phyloP scores from a whole-genome alignment of 1,140 invertebrate genomes.

The Sarcophaga peregrina region DNA sequence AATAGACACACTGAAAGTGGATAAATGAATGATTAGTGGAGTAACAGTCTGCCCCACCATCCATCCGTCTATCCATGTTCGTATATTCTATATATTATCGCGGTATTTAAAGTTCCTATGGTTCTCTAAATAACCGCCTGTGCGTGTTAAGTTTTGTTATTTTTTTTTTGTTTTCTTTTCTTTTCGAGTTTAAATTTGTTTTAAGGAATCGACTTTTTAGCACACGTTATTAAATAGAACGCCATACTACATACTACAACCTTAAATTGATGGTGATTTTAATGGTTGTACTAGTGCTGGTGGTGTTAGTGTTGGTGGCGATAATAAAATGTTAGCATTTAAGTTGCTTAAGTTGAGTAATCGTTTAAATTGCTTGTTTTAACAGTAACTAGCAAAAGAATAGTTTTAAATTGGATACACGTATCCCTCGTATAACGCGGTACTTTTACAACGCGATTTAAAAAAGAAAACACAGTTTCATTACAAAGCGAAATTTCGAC shows the following conservation, averaged over 20 bases:
- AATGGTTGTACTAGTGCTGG: too few species aligned
- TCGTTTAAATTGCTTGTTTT: slow-evolving; percentile 20
- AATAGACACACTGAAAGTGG: too few species aligned
- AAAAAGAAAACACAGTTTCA: too few species aligned
- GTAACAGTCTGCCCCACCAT: too few species aligned
- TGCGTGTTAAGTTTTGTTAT: slow-evolving; percentile 9
- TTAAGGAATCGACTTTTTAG: not conserved
- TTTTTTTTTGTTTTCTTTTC: not conserved
- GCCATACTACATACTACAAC: not conserved
- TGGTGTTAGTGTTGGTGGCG: too few species aligned
- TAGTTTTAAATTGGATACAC: not conserved
- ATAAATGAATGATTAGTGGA: too few species aligned
- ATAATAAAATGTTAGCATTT: not conserved
- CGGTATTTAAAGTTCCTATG: not conserved
- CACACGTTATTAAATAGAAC: not conserved
- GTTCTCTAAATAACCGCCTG: not conserved
- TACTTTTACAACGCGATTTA: too few species aligned
- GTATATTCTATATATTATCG: not conserved
- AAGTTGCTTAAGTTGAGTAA: slow-evolving; percentile 8
- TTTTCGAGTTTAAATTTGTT: too few species aligned
- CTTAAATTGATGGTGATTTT: too few species aligned
- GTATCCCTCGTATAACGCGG: too few species aligned
- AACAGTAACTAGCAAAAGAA: not conserved
- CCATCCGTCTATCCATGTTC: too few species aligned
- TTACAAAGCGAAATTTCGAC: too few species aligned